Evolutionary conservation across 64 coral and sea anemone genomes (phyloP), one percentile per base, ranked within the genome.

Genomic region (Stichodactyla mertensii): DNA sequence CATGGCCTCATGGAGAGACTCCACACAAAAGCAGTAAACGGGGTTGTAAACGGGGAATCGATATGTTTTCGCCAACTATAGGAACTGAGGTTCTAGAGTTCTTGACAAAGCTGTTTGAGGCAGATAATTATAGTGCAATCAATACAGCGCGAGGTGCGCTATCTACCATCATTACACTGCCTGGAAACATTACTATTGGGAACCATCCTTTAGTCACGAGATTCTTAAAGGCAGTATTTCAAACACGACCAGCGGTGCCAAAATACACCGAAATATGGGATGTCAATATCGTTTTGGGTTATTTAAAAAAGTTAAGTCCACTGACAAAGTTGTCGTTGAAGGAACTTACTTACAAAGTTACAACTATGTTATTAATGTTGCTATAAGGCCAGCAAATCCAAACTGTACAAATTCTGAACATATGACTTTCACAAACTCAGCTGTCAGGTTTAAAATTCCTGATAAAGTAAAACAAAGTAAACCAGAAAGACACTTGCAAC

Each of bases 251-350:
- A 71, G 59, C 82, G 56, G 45, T 52, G 52, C 88, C 89, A 14
- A 90, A 36, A 28, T 93, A 89, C 54, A 62, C 83, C 22, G 55
- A 89, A 31, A 79, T 93, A 59, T 89, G 92, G 92, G 87, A 93
- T 89, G 71, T 89, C 70, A 57, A 86, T 53, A 60, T 89, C 80
- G 87, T 89, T 52, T 66, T 93, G 18, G 55, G 10, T 54, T 85
- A 70, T 79, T 82, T 93, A 51, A 19, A 64, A 15, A 88, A 18
- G 55, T 45, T 84, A 28, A 77, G 69, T 57, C 91, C 91, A 66
- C 66, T 57, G 45, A 54, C 26, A 57, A 92, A 88, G 26, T 64
- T 83, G 54, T 15, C 51, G 14, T 77, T 92, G 85, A 88, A 88
- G 20, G 66, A 85, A 6, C 55, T 90, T 53, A 90, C 92, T 52